These are phyloP conservation scores for Pluvianellus socialis DNA, from an alignment of 2,113 vertebrate genomes.

Conservation along the genomic window DNA sequence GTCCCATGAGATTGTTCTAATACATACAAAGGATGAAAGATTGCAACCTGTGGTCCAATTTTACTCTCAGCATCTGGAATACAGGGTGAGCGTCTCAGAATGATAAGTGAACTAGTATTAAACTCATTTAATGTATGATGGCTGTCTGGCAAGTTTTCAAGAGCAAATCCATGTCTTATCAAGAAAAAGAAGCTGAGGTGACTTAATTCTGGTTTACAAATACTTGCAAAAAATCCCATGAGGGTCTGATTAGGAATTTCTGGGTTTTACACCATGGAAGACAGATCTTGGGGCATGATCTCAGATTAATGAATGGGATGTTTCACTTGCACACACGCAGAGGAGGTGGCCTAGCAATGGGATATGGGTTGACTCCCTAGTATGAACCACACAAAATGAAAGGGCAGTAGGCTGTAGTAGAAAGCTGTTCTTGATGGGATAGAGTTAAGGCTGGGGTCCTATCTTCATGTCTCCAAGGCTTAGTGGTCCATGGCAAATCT, in stretches of 20 bases:
- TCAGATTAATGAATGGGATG: neutral
- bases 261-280: neutral
- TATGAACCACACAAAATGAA: neutral
- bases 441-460: neutral
- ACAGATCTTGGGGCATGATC: neutral
- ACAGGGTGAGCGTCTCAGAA: neutral
- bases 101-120: neutral
- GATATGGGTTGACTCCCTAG: neutral
- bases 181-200: neutral
- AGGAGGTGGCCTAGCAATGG: fast-evolving
- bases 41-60: neutral
- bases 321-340: neutral
- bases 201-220: neutral
- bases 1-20: neutral
- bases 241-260: neutral
- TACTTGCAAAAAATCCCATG: neutral
- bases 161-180: neutral
- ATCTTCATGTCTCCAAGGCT: neutral
- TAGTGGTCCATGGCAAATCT: neutral
- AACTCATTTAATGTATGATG: neutral
- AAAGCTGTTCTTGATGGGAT: neutral
- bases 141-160: neutral
- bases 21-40: neutral
- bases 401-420: neutral
- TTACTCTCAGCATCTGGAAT: neutral